Base-by-base conservation (phyloP, 2,113 vertebrate genomes). In the Recurvirostra avosetta region DNA sequence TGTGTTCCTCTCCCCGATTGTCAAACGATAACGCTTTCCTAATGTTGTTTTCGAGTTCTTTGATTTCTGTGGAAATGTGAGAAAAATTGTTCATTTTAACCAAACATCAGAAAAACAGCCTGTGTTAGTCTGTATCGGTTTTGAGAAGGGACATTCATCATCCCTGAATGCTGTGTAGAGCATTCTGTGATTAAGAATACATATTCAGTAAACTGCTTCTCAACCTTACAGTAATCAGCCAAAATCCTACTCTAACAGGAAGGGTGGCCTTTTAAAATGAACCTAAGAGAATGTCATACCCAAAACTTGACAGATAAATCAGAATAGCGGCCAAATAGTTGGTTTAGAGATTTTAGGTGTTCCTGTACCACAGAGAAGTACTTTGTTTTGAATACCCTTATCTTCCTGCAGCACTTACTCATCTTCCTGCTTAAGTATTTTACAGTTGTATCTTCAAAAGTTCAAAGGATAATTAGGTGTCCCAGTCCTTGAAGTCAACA, bases 11-110 rank as follows among this genome's bases (percentile, higher is more conserved):
- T 77, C 98, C 99, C 85, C 99, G 98, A 96, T 99, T 99, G 97
- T 99, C 99, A 94, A 99, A 99, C 2, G 99, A 99, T 98, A 99
- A 98, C 9, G 98, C 97, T 97, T 99, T 99, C 97, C 99, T 99
- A 97, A 99, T 99, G 95, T 99, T 99, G 95, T 99, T 99, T 97
- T 99, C 99, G 96, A 99, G 97, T 97, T 99, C 99, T 94, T 99
- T 99, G 93, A 99, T 97, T 98, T 99, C 99, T 99, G 98, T 90
- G 66, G 81, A 70, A 75, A 92, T 50, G 29, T 38, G n/a, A 70
- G 19, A 89, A 27, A 93, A 94, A 49, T 59, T 3, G 15, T 11
- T 65, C 3, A 2, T 53, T 97, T 92, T 95, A 78, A 77, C 25
- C 30, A 80, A 12, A 6, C 3, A 27, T 36, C 14, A 79, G 55